These are phyloP conservation scores for Montipora capitata DNA, from an alignment of 92 coral and sea anemone genomes.

Conservation along the genomic window DNA sequence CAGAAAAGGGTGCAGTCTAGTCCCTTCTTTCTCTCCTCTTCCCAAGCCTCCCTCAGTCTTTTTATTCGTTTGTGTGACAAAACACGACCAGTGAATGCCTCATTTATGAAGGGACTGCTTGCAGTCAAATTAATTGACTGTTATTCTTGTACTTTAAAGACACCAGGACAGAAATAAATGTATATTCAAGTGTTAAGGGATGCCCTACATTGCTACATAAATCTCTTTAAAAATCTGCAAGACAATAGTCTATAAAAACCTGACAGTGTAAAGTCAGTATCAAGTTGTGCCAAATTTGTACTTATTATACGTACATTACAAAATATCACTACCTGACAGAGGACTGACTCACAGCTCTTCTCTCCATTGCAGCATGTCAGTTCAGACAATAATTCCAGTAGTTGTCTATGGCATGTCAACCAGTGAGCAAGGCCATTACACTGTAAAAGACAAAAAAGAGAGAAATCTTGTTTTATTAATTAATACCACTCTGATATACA, in stretches of 20 bases:
- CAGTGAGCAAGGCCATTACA: slow-evolving; percentile 55
- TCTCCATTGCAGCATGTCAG: slow-evolving; percentile 57
- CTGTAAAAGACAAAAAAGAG: slow-evolving; percentile 6
- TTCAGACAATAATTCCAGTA: slow-evolving; percentile 31
- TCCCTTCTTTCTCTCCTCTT: too few relatives aligned
- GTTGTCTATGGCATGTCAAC: slow-evolving; percentile 42
- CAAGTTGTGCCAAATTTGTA: not conserved
- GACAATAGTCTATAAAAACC: too few relatives aligned
- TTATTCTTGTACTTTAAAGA: not conserved
- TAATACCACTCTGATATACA: not conserved
- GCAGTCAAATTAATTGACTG: not conserved
- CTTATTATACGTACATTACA: not conserved
- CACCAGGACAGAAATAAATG: not conserved
- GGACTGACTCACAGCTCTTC: slow-evolving; percentile 6
- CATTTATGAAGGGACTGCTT: too few relatives aligned
- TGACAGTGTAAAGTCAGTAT: not conserved
- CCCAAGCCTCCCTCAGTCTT: too few relatives aligned
- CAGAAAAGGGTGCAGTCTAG: too few relatives aligned
- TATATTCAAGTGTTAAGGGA: not conserved
- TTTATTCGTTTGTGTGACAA: too few relatives aligned
- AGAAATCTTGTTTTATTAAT: too few relatives aligned
- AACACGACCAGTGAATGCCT: too few relatives aligned
- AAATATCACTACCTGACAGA: slow-evolving; percentile 19
- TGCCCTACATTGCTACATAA: not conserved
- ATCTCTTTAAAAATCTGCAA: too few relatives aligned